Evolutionary conservation across 1,140 invertebrate species (phyloP), one percentile per base, ranked within the genome.

Genomic region (Heliconius melpomene): DNA sequence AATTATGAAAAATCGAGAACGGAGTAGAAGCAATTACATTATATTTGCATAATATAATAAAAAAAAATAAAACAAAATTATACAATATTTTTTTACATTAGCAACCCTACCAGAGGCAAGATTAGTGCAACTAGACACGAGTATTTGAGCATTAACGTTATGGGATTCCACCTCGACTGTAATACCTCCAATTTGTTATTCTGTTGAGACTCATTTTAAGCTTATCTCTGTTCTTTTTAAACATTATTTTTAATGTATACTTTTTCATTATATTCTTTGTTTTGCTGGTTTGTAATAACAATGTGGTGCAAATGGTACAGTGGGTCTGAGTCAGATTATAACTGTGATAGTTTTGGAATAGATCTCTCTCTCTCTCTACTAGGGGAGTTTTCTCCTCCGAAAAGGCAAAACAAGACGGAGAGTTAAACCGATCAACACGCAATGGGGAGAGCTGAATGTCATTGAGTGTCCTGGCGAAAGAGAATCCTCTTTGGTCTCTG

Each of bases 141-240:
- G 73, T 66, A 71, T 79, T 79, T 79, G 73, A 79, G 78, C 80
- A 79, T 82, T 82, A 82, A 72, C 74, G 72, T 82, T 82, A 82
- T 46, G 74, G 74, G 74, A 70, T 81, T 60, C 80, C 72, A 73
- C 80, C 52, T 70, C 38, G 73, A 74, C 72, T 72, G 77, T 79
- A 79, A 79, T 72, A 74, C 46, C 32, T 74, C 77, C 77, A 72
- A 82, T 82, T 82, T 79, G 81, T 73, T 77, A 74, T 79, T 74
- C 72, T 26, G 40, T 74, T 40, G 57, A 74, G 72, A 29, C 75
- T 74, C 52, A 79, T 74, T 50, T 36, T 66, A 26, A 76, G 57
- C 54, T 76, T n/a, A 23, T 40, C 23, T 36, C n/a, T 66, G 52
- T 66, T 26, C 26, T 76, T 26, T 71, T 74, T 16, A 71, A 66